A percentile compares a stretch with the other conserved stretches of the same genome.
phyloP scores from a whole-genome alignment of 2,797 vertebrate species.

The Benthosema pterotum region DNA sequence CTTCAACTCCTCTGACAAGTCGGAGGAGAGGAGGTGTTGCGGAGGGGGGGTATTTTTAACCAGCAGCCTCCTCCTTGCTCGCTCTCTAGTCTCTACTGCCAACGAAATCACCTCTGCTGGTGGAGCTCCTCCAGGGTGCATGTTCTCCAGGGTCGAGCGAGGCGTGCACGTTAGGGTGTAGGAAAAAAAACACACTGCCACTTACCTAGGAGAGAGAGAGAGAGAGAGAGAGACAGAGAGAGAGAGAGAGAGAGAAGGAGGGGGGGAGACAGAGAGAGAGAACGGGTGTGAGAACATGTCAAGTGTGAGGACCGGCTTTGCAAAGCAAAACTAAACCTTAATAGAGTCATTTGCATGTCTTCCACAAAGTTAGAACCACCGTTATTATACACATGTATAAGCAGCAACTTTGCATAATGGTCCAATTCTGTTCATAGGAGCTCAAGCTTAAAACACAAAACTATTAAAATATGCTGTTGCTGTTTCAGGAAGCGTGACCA shows the following conservation, averaged over 20 bases:
- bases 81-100: constrained; percentile 21
- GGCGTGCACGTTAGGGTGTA: constrained; percentile 58
- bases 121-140: constrained; percentile 58
- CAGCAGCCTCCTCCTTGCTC: constrained; percentile 9
- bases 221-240: constrained; percentile 40
- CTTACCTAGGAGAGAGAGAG: constrained; percentile 74
- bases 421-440: too few species aligned
- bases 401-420: too few species aligned
- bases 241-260: constrained; percentile 33
- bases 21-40: constrained; percentile 44
- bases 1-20: constrained; percentile 64
- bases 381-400: too few species aligned
- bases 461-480: too few species aligned
- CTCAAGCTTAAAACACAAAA: too few species aligned
- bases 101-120: constrained; percentile 69
- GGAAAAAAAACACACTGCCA: constrained; percentile 62
- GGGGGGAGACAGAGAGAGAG: constrained; percentile 22
- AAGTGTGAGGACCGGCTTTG: constrained; percentile 20
- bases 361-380: too few species aligned
- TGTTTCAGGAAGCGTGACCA: too few species aligned
- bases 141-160: constrained; percentile 50
- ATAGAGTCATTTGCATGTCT: too few species aligned
- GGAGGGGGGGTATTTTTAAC: constrained; percentile 67
- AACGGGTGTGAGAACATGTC: constrained; percentile 23
- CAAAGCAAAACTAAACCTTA: constrained; percentile 2